Evolutionary conservation across 2,797 vertebrate species (phyloP).

Genomic region (Triplophysa bombifrons): DNA sequence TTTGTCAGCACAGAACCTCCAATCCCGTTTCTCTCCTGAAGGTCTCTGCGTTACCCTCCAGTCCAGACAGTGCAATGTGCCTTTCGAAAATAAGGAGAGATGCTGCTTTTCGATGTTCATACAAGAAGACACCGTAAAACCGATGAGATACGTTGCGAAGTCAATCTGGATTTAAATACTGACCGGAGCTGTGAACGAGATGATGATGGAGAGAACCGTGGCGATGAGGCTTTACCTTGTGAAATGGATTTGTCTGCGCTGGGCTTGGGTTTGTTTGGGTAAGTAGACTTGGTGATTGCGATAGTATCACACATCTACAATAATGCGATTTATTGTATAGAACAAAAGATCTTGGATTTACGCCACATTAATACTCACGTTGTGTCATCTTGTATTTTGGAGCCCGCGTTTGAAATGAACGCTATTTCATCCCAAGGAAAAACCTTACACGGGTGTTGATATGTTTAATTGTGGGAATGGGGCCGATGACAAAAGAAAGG

Average conservation of each 20-base stretch:
- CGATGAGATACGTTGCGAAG: constrained; percentile 36
- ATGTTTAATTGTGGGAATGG: neutral
- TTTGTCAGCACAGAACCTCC: constrained; percentile 31
- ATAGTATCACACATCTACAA: neutral
- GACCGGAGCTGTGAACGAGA: constrained; percentile 41
- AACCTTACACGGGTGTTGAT: neutral
- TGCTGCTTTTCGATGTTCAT: neutral
- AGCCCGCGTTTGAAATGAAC: neutral
- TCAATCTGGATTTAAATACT: constrained; percentile 52
- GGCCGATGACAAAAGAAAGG: constrained; percentile 34
- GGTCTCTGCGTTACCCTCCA: constrained; percentile 10
- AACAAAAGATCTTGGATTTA: neutral
- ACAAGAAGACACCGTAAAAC: constrained; percentile 6
- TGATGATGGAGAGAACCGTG: constrained; percentile 54
- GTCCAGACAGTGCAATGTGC: neutral
- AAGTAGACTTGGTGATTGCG: constrained; percentile 42
- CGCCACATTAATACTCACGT: neutral
- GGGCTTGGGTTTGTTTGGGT: constrained; percentile 63
- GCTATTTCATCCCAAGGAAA: neutral
- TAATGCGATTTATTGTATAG: neutral
- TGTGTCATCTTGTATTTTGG: neutral
- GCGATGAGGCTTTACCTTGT: constrained; percentile 51
- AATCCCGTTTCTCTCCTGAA: constrained; percentile 27
- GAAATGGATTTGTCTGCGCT: constrained; percentile 58
- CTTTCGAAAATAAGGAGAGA: constrained; percentile 12